Evolutionary conservation across 2,113 vertebrate genomes (phyloP).

Genomic region (Galeopterus variegatus): DNA sequence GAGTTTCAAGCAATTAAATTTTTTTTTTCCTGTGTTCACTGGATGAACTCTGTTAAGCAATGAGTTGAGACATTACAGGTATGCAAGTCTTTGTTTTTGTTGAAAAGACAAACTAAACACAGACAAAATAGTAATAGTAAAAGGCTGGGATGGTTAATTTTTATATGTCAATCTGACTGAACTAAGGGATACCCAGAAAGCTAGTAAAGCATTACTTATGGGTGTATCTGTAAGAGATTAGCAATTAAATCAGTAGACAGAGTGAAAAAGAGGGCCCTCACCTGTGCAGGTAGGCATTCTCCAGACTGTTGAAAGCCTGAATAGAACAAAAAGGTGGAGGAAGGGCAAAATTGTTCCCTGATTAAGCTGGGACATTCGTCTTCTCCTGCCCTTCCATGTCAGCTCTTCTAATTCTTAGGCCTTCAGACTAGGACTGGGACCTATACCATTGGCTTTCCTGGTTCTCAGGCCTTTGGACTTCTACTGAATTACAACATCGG

Average conservation of each 20-base stretch:
- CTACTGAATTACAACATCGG: neutral
- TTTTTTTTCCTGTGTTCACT: neutral
- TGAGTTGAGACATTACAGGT: neutral
- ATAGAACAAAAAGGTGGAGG: neutral
- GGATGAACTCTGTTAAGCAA: neutral
- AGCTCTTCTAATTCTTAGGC: neutral
- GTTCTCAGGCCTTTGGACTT: neutral
- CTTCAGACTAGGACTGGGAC: too few species aligned
- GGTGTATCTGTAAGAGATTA: neutral
- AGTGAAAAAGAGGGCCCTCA: neutral
- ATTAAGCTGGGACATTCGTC: neutral
- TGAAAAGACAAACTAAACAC: neutral
- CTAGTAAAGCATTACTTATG: neutral
- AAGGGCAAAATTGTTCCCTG: too few species aligned
- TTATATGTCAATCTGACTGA: neutral
- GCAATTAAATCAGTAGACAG: neutral
- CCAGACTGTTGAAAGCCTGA: neutral
- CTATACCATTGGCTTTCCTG: too few species aligned
- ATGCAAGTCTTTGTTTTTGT: neutral
- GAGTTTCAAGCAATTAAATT: neutral
- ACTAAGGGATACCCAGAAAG: neutral
- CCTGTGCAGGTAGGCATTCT: too few species aligned
- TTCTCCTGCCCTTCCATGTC: neutral
- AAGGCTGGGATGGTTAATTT: neutral
- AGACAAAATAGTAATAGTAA: neutral